phyloP scores from a whole-genome alignment of 2,888 invertebrate genomes.

The Piscicola geometra region DNA sequence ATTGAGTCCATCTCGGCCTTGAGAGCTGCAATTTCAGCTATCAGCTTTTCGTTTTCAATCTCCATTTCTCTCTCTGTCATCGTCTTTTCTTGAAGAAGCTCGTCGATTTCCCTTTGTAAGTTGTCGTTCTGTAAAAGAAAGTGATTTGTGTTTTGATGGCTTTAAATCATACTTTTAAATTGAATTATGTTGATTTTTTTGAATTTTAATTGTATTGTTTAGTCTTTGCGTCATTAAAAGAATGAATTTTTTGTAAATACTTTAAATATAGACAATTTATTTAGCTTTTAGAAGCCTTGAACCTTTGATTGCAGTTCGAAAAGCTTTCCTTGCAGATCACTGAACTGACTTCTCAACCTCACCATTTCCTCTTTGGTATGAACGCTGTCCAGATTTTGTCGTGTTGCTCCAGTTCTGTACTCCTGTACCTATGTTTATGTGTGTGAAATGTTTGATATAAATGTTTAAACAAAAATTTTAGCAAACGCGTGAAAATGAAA shows the following conservation, averaged over 20 bases:
- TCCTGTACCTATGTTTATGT: conserved; percentile 32
- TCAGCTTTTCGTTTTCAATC: conserved; percentile 51
- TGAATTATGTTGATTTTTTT: no score
- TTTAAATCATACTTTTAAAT: neutral
- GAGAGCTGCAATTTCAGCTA: conserved; percentile 52
- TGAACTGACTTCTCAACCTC: conserved; percentile 25
- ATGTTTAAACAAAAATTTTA: no score
- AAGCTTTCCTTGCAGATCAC: conserved; percentile 28
- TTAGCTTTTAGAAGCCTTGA: no score
- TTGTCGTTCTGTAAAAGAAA: conserved; percentile 54
- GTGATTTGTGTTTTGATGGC: neutral
- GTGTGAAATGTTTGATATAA: no score
- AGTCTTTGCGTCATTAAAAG: no score
- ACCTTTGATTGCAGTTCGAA: conserved; percentile 33
- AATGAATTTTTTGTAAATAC: no score
- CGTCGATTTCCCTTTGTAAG: conserved; percentile 58
- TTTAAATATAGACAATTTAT: no score
- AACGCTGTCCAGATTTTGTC: conserved; percentile 24
- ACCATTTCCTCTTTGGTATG: conserved; percentile 34
- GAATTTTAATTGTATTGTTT: no score
- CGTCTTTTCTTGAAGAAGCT: conserved; percentile 57
- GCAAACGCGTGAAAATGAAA: no score
- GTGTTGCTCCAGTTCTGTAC: conserved; percentile 32
- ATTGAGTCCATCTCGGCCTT: conserved; percentile 54
- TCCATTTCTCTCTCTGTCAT: conserved; percentile 58